Evolutionary conservation across 2,888 invertebrate genomes (phyloP).

Genomic region (Drosophila fulvimacula): DNA sequence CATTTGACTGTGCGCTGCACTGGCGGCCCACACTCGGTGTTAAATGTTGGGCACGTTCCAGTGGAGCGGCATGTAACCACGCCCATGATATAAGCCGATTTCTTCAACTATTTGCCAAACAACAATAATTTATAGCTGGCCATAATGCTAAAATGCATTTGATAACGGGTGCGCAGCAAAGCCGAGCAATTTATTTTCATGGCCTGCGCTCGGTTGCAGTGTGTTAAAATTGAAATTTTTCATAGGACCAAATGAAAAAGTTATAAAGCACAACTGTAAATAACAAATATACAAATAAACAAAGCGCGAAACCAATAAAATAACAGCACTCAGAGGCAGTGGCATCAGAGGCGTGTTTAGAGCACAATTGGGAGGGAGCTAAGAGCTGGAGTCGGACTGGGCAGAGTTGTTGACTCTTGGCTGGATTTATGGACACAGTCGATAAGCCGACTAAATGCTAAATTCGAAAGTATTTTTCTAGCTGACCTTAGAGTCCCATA

Average conservation of each 20-base stretch:
- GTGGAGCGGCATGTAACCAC: background rate
- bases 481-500: background rate
- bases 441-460: conserved; percentile 12
- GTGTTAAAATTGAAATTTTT: conserved; percentile 68
- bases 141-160: conserved; percentile 76
- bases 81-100: conserved; percentile 65
- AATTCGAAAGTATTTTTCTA: background rate
- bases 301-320: conserved; percentile 41
- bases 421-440: conserved; percentile 25
- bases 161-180: conserved; percentile 62
- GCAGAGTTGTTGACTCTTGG: conserved; percentile 1
- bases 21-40: conserved; percentile 47
- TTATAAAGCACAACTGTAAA: conserved; percentile 70
- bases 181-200: conserved; percentile 51
- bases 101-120: conserved; percentile 63
- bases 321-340: conserved; percentile 4
- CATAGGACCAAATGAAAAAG: conserved; percentile 53
- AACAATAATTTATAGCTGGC: conserved; percentile 70
- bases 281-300: conserved; percentile 62
- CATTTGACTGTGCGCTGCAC: conserved; percentile 57
- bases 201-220: conserved; percentile 28
- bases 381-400: background rate
- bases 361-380: conserved; percentile 47
- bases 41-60: conserved; percentile 46
- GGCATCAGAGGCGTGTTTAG: conserved; percentile 55